Percentiles rank a stretch among this genome's conserved stretches.
phyloP scores from a whole-genome alignment of 2,113 vertebrate genomes.

The Setophaga petechia region DNA sequence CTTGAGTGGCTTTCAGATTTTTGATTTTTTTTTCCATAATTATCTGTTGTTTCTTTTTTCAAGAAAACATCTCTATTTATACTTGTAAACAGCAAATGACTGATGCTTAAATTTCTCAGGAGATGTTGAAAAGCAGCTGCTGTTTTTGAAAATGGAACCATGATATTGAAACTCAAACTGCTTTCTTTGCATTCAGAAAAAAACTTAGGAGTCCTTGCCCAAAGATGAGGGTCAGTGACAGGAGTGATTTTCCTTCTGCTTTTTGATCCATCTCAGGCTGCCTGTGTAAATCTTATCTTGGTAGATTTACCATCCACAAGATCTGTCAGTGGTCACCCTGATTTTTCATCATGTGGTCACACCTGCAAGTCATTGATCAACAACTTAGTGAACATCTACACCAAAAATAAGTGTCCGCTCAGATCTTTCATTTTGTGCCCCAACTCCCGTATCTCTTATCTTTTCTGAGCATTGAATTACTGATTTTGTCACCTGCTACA shows the following conservation, averaged over 20 bases:
- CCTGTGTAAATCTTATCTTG: background rate
- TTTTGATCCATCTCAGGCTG: background rate
- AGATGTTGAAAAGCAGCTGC: background rate
- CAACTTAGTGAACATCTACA: background rate
- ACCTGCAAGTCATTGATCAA: conserved; percentile 49
- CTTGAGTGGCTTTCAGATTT: background rate
- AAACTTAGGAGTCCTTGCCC: background rate
- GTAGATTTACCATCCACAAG: background rate
- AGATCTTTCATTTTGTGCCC: background rate
- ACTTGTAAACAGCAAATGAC: background rate
- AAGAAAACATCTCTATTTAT: background rate
- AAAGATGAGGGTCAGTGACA: background rate
- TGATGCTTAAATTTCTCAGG: background rate
- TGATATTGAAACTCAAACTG: background rate
- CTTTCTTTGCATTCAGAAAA: background rate
- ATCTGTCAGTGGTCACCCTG: background rate
- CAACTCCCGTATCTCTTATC: background rate
- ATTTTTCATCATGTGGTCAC: conserved; percentile 4
- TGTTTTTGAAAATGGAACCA: background rate
- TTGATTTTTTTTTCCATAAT: background rate
- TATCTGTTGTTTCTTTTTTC: background rate
- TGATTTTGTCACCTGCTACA: conserved; percentile 51
- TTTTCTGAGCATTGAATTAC: conserved; percentile 45
- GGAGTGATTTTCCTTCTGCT: background rate
- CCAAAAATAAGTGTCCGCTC: conserved; percentile 30